These are phyloP conservation scores for Myopa testacea DNA, from an alignment of 2,888 invertebrate genomes.

Conservation along the genomic window DNA sequence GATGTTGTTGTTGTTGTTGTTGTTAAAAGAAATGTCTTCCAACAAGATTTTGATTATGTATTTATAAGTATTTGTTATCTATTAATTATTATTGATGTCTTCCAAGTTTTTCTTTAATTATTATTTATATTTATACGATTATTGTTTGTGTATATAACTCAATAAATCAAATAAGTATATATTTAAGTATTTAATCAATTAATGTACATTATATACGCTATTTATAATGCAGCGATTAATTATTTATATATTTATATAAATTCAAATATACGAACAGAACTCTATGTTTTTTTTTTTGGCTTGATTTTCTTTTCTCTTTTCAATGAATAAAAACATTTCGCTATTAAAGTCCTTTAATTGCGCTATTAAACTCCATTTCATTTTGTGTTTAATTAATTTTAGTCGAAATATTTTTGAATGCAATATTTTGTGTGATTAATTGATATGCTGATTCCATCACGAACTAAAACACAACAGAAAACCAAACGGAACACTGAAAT, in stretches of 20 bases:
- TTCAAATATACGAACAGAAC: not conserved
- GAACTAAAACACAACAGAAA: constrained; percentile 52
- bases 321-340: constrained; percentile 28
- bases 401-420: constrained; percentile 42
- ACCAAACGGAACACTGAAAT: constrained; percentile 25
- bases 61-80: constrained; percentile 34
- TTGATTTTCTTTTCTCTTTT: not conserved
- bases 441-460: constrained; percentile 68
- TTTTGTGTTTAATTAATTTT: constrained; percentile 21
- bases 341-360: constrained; percentile 29
- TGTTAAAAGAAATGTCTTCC: constrained; percentile 60
- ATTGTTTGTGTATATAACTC: constrained; percentile 49
- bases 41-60: constrained; percentile 49
- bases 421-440: constrained; percentile 55
- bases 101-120: not conserved
- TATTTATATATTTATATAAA: constrained; percentile 28
- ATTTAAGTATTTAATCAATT: constrained; percentile 8
- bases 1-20: constrained; percentile 53
- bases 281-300: not conserved
- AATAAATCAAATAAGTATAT: constrained; percentile 35
- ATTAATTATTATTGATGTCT: constrained; percentile 27
- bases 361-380: constrained; percentile 4
- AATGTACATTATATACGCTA: constrained; percentile 6
- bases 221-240: not conserved
- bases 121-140: constrained; percentile 10